These are phyloP conservation scores for Solenodon paradoxus DNA, from an alignment of 2,113 vertebrate species.

Conservation along the genomic window DNA sequence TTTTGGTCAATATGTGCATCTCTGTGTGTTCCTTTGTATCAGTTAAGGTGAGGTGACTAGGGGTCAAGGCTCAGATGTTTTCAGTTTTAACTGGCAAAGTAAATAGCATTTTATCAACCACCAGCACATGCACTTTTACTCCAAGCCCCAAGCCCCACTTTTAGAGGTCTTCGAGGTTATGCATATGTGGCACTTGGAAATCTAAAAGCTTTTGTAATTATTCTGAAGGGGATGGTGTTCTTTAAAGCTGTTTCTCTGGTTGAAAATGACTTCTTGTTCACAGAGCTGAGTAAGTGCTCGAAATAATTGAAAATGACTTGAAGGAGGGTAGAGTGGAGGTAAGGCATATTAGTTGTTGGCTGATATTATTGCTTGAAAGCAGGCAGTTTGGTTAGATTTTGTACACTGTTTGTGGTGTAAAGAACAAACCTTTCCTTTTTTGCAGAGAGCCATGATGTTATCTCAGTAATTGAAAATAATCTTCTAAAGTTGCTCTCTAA, in stretches of 20 bases:
- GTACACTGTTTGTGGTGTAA: conserved; percentile 58
- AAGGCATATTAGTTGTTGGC: conserved; percentile 48
- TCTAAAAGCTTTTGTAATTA: conserved; percentile 41
- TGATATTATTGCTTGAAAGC: conserved; percentile 66
- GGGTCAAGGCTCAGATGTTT: not conserved
- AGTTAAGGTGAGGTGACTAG: not conserved
- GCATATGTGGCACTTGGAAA: not conserved
- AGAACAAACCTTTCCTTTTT: conserved; percentile 62
- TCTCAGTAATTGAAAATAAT: conserved; percentile 88
- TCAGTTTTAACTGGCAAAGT: not conserved
- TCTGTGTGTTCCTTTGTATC: not conserved
- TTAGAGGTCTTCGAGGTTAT: not conserved
- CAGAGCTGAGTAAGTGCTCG: conserved; percentile 57
- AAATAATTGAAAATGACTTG: conserved; percentile 68
- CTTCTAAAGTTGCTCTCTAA: conserved; percentile 82
- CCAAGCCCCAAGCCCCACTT: not conserved
- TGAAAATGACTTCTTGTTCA: conserved; percentile 68
- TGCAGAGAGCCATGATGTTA: conserved; percentile 81
- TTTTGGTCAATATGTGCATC: not conserved
- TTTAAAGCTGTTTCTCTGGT: conserved; percentile 45
- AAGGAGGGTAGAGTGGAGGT: conserved; percentile 50
- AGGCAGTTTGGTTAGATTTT: conserved; percentile 71
- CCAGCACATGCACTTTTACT: not conserved
- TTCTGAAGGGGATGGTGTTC: conserved; percentile 51
- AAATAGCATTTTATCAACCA: not conserved